A percentile compares a stretch with the other conserved stretches of the same genome.
Evolutionary conservation across 2,888 invertebrate species (phyloP).

Genomic region (Chorisops tibialis): DNA sequence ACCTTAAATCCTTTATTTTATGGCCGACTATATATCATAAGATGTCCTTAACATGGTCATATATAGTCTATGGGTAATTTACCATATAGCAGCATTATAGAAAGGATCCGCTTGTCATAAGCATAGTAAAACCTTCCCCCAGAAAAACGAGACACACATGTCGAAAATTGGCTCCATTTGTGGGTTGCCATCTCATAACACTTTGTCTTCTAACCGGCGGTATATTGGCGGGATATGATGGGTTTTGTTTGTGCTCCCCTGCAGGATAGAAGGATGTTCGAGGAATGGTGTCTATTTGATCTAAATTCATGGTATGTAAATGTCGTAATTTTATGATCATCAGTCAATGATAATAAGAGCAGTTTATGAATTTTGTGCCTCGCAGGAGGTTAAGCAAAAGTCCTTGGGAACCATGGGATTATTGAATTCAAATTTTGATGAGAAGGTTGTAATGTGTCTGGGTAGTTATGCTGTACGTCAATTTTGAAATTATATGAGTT

Average conservation of each 20-base stretch:
- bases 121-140: no score
- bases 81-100: background rate
- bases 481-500: no score
- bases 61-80: background rate
- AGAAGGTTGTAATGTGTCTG: no score
- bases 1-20: conserved; percentile 39
- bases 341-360: conserved; percentile 35
- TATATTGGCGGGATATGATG: conserved; percentile 1
- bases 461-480: no score
- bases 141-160: conserved; percentile 20
- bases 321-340: conserved; percentile 40
- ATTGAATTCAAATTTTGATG: no score
- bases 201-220: conserved; percentile 15
- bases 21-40: conserved; percentile 37
- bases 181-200: conserved; percentile 20
- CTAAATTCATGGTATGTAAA: conserved; percentile 43
- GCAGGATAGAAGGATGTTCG: background rate
- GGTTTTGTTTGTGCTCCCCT: background rate
- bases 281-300: conserved; percentile 2
- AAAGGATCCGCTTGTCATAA: no score
- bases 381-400: background rate
- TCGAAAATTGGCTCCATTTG: conserved; percentile 28
- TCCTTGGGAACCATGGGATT: no score
- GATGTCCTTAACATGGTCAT: conserved; percentile 27
- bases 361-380: conserved; percentile 8